Percentiles rank a stretch among this genome's conserved stretches.
Evolutionary conservation across 2,797 vertebrate species (phyloP).

Genomic region (Meda fulgida): DNA sequence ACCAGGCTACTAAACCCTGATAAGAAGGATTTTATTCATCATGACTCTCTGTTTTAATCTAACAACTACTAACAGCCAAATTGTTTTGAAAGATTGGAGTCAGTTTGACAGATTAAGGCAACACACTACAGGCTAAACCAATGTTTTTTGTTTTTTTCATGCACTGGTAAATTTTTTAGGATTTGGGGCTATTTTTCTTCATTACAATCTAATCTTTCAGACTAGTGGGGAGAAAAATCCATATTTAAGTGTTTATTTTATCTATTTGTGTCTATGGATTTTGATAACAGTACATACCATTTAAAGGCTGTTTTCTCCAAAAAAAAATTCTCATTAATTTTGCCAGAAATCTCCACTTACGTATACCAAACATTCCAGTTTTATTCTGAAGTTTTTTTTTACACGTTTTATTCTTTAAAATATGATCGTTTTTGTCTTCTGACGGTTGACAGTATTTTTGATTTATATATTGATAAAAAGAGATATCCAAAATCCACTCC

Average conservation of each 20-base stretch:
- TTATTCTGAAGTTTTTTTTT: background rate
- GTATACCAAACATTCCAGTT: background rate
- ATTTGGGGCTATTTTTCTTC: background rate
- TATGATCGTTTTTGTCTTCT: background rate
- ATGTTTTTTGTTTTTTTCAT: background rate
- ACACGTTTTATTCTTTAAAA: background rate
- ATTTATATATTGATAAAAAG: background rate
- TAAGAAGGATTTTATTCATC: background rate
- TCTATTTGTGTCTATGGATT: too few relatives aligned
- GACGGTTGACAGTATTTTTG: background rate
- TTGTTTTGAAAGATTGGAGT: background rate
- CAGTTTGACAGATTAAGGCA: background rate
- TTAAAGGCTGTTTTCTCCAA: background rate
- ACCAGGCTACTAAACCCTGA: background rate
- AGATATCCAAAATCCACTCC: background rate
- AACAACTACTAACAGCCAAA: constrained; percentile 2
- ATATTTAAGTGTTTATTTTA: constrained; percentile 3
- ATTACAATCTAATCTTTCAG: background rate
- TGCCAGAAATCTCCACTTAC: background rate
- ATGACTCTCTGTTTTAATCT: constrained; percentile 18
- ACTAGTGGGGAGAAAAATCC: too few relatives aligned
- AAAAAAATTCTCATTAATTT: background rate
- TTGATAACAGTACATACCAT: background rate
- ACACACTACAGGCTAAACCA: background rate
- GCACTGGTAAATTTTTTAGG: background rate